A percentile compares a stretch with the other conserved stretches of the same genome.
phyloP scores from a whole-genome alignment of 2,888 invertebrate genomes.

The Pseudococcus longispinus region DNA sequence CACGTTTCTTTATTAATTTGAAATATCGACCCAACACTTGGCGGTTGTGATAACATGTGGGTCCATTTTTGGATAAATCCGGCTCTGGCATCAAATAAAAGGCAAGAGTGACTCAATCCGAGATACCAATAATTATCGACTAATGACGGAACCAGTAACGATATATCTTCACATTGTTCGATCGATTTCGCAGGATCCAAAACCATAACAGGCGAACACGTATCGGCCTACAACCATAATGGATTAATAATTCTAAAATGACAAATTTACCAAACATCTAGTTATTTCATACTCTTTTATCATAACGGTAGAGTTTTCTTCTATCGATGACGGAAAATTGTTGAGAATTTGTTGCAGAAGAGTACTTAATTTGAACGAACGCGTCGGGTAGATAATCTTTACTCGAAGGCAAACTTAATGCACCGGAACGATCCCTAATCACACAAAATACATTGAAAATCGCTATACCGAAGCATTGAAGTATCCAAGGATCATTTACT shows the following conservation, averaged over 20 bases:
- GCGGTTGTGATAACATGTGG: conserved; percentile 58
- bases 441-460: not conserved
- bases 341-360: not conserved
- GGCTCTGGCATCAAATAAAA: conserved; percentile 57
- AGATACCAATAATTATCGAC: conserved; percentile 48
- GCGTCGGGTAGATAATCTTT: not conserved
- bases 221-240: not conserved
- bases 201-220: not conserved
- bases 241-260: not conserved
- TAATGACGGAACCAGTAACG: conserved; percentile 41
- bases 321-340: conserved; percentile 21
- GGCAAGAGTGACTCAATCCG: conserved; percentile 56
- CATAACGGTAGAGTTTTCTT: conserved; percentile 23
- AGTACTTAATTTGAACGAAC: conserved; percentile 36
- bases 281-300: conserved; percentile 36
- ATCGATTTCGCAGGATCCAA: not conserved
- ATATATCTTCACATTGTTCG: conserved; percentile 49
- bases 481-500: not conserved
- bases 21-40: conserved; percentile 13
- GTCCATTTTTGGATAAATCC: conserved; percentile 56
- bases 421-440: not conserved
- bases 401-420: not conserved
- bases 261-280: not conserved
- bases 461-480: not conserved
- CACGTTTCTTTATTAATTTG: conserved; percentile 8